Base-by-base conservation (phyloP, 2,888 invertebrate genomes). In the Chrysolina haemoptera region DNA sequence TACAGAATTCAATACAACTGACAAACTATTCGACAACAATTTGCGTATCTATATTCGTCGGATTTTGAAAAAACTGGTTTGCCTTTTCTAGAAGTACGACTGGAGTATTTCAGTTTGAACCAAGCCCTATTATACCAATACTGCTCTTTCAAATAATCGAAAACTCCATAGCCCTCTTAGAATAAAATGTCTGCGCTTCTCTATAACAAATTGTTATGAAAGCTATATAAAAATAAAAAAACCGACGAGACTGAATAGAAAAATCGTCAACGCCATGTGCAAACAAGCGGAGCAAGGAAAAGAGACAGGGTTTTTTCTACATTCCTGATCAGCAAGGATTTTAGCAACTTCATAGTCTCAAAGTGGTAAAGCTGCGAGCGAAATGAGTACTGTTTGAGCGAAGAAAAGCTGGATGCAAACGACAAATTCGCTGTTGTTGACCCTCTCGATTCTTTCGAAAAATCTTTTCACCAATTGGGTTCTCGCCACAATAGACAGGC, bases 321-420 rank as follows among this genome's bases (percentile, higher is more conserved):
- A 16, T 84, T 71, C 71, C 78, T 83, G 43, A 85, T 82, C 3
- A 78, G n/a, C 63, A 83, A 74, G 71, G 83, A 85, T 74, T 84
- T 76, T n/a, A 86, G 73, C 55, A 86, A 71, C 63, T 82, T 84
- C 85, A 86, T 0, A 85, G 68, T 11, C 85, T 81, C 8, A 85
- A 69, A 6, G 85, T 86, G 3, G 84, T 82, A 78, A 11, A 12
- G 83, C 82, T 1, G 81, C 81, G 16, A 83, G 65, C 0, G 80
- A 43, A 0, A 81, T 83, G 14, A 85, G 70, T 16, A 75, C 55
- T 11, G 71, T 74, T 22, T 86, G 84, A 1, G 82, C 71, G 35
- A 73, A 74, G 43, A 84, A 80, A 10, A 84, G n/a, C n/a, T n/a
- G n/a, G n/a, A n/a, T n/a, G n/a, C n/a, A n/a, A n/a, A n/a, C n/a